Evolutionary conservation across 2,113 vertebrate species (phyloP), one percentile per base, ranked within the genome.

Genomic region (Gopherus evgoodei): DNA sequence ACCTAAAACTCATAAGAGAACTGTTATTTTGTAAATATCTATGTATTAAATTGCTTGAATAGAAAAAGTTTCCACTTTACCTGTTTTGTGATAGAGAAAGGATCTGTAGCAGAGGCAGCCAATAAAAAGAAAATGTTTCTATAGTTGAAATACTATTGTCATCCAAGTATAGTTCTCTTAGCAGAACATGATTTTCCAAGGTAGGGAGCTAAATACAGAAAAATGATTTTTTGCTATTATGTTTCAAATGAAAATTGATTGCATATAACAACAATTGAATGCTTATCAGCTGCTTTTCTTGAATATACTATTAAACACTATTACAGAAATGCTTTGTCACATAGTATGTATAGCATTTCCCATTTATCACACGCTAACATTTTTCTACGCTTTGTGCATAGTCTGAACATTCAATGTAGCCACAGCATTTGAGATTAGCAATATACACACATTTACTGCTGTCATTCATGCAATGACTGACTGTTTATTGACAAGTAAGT

Each of bases 171-270:
- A 99, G 95, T 93, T 99, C 99, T 98, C 98, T 98, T 97, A 99
- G 97, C 22, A 99, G 98, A 95, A 99, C 99, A 44, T 99, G 99
- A 98, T 99, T 99, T 92, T 97, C 97, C 94, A 99, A 96, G 52
- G 92, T 88, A 76, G 99, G 99, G 95, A 98, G 92, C 99, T 99
- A 97, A 94, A 97, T 57, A 96, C 76, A 98, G 97, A 97, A 65
- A 69, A 92, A 47, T 16, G 52, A 11, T 54, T 91, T 95, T 78
- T 90, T 7, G 84, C 90, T 87, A 96, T 44, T 44, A 88, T 83
- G 75, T 87, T 90, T 49, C 88, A 84, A 85, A 76, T 69, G 93
- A 96, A 92, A 72, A 84, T 56, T 81, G 94, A 91, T 92, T 89
- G 82, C 42, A 87, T 19, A 81, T 93, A 96, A 85, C 1, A 96